These are phyloP conservation scores for Plebejus anna DNA, from an alignment of 2,888 invertebrate genomes.

Conservation along the genomic window DNA sequence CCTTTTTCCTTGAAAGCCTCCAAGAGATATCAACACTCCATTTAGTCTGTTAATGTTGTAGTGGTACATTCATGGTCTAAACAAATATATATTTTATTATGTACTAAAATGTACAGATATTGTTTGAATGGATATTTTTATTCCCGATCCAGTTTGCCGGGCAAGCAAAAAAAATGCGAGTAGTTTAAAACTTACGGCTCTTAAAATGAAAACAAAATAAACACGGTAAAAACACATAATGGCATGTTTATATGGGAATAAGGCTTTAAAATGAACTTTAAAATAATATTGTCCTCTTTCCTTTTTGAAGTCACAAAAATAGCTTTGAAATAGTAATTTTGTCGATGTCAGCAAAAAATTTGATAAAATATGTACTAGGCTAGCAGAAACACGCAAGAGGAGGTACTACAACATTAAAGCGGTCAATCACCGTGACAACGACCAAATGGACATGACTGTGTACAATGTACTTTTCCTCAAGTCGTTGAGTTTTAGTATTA, in stretches of 20 bases:
- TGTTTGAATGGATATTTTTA: no score
- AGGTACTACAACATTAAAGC: neutral
- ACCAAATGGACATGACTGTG: neutral
- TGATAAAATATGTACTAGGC: neutral
- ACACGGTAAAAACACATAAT: no score
- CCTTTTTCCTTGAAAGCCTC: neutral
- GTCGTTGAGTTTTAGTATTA: neutral
- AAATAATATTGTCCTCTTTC: neutral
- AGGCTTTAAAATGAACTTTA: neutral
- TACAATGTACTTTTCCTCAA: neutral
- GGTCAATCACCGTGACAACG: neutral
- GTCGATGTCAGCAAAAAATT: neutral
- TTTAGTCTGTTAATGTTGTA: neutral
- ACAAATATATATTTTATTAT: neutral
- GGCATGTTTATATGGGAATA: no score
- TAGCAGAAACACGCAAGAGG: neutral
- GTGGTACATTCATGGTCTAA: neutral
- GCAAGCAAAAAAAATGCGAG: no score
- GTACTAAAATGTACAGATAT: neutral
- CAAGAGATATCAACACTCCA: neutral
- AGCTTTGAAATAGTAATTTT: neutral
- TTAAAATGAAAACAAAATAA: no score
- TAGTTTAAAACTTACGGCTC: no score
- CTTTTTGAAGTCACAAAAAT: neutral
- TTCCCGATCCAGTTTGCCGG: no score